Evolutionary conservation across 2,888 invertebrate genomes (phyloP).

Genomic region (Syritta pipiens): DNA sequence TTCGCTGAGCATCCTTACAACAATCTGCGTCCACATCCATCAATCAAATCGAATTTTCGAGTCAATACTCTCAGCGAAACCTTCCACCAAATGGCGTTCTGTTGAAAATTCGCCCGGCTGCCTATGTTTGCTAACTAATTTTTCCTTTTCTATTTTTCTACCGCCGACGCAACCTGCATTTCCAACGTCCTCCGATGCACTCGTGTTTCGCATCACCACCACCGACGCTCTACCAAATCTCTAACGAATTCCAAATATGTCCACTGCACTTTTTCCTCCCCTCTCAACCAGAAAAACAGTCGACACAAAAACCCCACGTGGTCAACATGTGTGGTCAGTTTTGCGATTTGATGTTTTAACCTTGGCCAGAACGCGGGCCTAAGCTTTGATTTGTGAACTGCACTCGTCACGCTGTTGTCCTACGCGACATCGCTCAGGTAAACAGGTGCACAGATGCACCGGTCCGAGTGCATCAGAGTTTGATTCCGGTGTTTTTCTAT

Average conservation of each 20-base stretch:
- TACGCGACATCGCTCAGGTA: background rate
- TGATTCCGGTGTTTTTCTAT: conserved; percentile 46
- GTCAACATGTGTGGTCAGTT: conserved; percentile 52
- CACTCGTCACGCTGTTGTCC: conserved; percentile 18
- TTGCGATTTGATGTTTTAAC: conserved; percentile 54
- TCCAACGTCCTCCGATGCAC: conserved; percentile 32
- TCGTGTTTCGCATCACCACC: conserved; percentile 45
- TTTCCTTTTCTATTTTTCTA: background rate
- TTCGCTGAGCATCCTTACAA: background rate
- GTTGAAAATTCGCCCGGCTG: conserved; percentile 26
- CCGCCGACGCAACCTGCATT: conserved; percentile 33
- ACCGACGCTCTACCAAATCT: conserved; percentile 25
- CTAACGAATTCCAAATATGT: conserved; percentile 52
- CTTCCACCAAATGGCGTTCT: conserved; percentile 23
- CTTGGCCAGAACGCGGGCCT: conserved; percentile 34
- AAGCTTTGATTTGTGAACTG: conserved; percentile 43
- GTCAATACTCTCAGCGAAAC: conserved; percentile 14
- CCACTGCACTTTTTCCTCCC: conserved; percentile 40
- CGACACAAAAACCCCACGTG: conserved; percentile 8
- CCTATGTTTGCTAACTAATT: conserved; percentile 9
- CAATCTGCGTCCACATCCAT: conserved; percentile 20
- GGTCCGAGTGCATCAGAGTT: conserved; percentile 48
- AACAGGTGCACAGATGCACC: conserved; percentile 47
- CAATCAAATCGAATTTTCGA: conserved; percentile 35
- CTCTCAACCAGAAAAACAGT: background rate